A percentile compares a stretch with the other conserved stretches of the same genome.
phyloP scores from a whole-genome alignment of 2,797 vertebrate species.

The Poeciliopsis infans region DNA sequence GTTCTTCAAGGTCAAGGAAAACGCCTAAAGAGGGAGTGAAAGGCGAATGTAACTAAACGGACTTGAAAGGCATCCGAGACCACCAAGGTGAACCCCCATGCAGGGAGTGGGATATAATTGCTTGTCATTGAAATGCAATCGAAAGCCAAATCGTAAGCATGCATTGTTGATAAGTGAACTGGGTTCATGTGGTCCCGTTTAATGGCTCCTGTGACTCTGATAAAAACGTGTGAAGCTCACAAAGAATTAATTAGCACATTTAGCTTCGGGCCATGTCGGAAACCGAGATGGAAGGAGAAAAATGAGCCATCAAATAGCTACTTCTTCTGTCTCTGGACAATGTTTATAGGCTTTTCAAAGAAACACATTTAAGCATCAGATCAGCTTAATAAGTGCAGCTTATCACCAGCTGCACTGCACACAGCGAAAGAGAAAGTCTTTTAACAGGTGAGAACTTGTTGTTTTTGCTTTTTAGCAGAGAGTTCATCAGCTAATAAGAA shows the following conservation, averaged over 20 bases:
- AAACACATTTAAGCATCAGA: slow-evolving; percentile 21
- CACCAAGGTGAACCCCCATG: slow-evolving; percentile 49
- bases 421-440: slow-evolving; percentile 12
- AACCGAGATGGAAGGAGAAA: background rate
- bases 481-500: background rate
- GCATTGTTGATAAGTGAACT: slow-evolving; percentile 34
- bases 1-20: slow-evolving; percentile 55
- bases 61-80: slow-evolving; percentile 47
- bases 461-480: background rate
- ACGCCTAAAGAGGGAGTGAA: slow-evolving; percentile 25
- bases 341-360: slow-evolving; percentile 45
- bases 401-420: slow-evolving; percentile 26
- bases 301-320: slow-evolving; percentile 18
- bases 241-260: slow-evolving; percentile 62
- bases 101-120: slow-evolving; percentile 38
- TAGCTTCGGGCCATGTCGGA: slow-evolving; percentile 32
- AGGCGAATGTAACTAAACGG: slow-evolving; percentile 24
- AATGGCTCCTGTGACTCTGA: slow-evolving; percentile 50
- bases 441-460: background rate
- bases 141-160: slow-evolving; percentile 41
- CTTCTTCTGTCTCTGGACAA: slow-evolving; percentile 23
- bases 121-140: slow-evolving; percentile 50
- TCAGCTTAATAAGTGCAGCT: slow-evolving; percentile 28
- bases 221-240: slow-evolving; percentile 56
- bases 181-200: slow-evolving; percentile 42